Conservation (phyloP, 2,888 invertebrate genomes). For the Lepidocyrtinus sp. region DNA sequence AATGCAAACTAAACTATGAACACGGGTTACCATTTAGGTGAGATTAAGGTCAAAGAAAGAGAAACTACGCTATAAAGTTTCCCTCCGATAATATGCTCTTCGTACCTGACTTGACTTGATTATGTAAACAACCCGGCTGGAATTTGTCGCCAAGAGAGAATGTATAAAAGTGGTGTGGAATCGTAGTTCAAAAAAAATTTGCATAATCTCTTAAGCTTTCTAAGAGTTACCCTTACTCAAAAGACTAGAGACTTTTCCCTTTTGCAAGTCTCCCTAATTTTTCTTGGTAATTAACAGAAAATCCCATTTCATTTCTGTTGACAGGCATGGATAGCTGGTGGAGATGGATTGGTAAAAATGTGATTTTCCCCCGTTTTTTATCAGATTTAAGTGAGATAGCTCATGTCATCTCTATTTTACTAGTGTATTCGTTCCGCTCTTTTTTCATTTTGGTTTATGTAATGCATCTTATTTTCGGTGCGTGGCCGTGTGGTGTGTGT, state of each 20-base stretch:
- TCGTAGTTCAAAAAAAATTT: background rate
- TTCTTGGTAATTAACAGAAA: conserved; percentile 19
- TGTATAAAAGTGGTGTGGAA: background rate
- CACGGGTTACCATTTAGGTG: background rate
- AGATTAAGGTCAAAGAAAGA: background rate
- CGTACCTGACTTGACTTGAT: background rate
- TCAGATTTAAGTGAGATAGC: conserved; percentile 14
- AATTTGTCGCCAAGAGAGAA: background rate
- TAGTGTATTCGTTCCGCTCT: conserved; percentile 15
- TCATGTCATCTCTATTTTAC: conserved; percentile 14
- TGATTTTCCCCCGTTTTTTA: conserved; percentile 19
- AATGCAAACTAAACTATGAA: background rate
- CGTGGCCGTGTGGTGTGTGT: conserved; percentile 7
- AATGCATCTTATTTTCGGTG: conserved; percentile 4
- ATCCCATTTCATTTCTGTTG: conserved; percentile 51
- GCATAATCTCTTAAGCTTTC: conserved; percentile 1
- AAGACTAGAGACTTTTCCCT: background rate
- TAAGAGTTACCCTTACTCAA: background rate
- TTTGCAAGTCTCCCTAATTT: conserved; percentile 31
- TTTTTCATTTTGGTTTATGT: background rate
- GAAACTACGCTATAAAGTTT: background rate
- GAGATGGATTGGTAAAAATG: conserved; percentile 14
- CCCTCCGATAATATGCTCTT: background rate
- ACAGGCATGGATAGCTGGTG: conserved; percentile 25
- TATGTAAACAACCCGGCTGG: background rate